A percentile compares a stretch with the other conserved stretches of the same genome.
Conservation (phyloP, 2,888 invertebrate genomes). For the Dicyrtoma fusca region DNA sequence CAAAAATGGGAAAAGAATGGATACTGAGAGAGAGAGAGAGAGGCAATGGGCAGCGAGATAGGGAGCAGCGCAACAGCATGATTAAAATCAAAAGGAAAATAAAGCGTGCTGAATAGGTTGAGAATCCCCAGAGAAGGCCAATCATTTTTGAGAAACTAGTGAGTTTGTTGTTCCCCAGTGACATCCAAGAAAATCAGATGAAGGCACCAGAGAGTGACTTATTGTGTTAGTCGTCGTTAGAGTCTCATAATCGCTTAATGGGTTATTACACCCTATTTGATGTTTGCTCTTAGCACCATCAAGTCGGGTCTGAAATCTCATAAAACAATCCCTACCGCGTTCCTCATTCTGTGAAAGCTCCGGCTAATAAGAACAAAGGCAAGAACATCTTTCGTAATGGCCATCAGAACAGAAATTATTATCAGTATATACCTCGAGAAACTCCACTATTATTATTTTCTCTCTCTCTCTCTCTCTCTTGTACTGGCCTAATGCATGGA, state of each 20-base stretch:
- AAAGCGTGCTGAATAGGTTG: too few relatives aligned
- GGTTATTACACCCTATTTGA: constrained; percentile 33
- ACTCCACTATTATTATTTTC: constrained; percentile 18
- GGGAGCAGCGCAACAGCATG: too few relatives aligned
- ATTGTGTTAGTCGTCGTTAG: constrained; percentile 29
- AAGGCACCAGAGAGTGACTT: constrained; percentile 27
- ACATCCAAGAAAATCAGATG: constrained; percentile 27
- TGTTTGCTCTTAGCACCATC: constrained; percentile 20
- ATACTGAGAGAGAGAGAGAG: constrained; percentile 3
- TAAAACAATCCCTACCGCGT: constrained; percentile 15
- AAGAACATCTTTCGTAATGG: constrained; percentile 16
- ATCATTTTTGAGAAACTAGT: background rate
- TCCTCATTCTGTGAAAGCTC: background rate
- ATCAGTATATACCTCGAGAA: background rate
- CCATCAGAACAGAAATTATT: constrained; percentile 34
- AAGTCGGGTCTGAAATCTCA: constrained; percentile 6
- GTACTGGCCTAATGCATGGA: constrained; percentile 17
- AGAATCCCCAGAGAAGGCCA: background rate
- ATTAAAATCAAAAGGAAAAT: too few relatives aligned
- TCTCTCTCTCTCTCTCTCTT: background rate
- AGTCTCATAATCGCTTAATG: constrained; percentile 33
- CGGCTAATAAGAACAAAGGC: background rate
- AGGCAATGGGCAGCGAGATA: background rate
- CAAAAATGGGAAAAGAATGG: background rate
- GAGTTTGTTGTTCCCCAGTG: constrained; percentile 27